Percentiles rank a stretch among this genome's conserved stretches.
These are phyloP conservation scores for Scleropages formosus DNA, from an alignment of 2,797 vertebrate genomes.

Conservation along the genomic window DNA sequence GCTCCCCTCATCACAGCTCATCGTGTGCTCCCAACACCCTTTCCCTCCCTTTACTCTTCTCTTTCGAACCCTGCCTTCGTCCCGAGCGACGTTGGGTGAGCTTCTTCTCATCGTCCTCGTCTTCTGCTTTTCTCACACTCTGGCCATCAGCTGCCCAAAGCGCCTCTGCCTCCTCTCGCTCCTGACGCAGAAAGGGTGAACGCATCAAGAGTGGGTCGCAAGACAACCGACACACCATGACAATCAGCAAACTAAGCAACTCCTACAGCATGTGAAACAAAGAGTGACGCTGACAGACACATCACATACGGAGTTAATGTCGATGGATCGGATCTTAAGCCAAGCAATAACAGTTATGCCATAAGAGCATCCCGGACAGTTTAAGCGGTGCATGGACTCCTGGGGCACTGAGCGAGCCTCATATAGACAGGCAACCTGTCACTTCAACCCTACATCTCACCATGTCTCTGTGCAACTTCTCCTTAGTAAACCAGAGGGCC, in stretches of 20 bases:
- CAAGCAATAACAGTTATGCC: background rate
- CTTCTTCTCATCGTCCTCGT: conserved; percentile 41
- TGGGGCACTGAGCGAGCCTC: background rate
- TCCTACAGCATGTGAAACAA: background rate
- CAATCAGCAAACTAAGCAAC: no score
- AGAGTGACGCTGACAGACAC: background rate
- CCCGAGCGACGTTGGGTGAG: conserved; percentile 51
- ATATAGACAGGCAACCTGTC: conserved; percentile 38
- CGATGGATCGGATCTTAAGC: background rate
- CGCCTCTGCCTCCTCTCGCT: conserved; percentile 77
- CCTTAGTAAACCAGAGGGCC: conserved; percentile 90
- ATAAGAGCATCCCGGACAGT: no score
- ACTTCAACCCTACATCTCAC: conserved; percentile 61
- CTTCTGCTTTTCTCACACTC: conserved; percentile 50
- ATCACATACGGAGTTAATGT: background rate
- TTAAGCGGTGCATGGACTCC: no score
- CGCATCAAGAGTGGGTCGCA: background rate
- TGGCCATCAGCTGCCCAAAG: conserved; percentile 62
- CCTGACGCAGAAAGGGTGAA: conserved; percentile 62
- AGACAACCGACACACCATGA: background rate
- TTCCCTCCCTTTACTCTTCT: conserved; percentile 56
- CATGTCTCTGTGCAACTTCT: conserved; percentile 85
- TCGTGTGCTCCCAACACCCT: conserved; percentile 62
- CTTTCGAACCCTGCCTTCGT: conserved; percentile 63
- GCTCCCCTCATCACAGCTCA: conserved; percentile 61